Evolutionary conservation across 2,113 vertebrate species (phyloP).

Genomic region (Dromaius novaehollandiae): DNA sequence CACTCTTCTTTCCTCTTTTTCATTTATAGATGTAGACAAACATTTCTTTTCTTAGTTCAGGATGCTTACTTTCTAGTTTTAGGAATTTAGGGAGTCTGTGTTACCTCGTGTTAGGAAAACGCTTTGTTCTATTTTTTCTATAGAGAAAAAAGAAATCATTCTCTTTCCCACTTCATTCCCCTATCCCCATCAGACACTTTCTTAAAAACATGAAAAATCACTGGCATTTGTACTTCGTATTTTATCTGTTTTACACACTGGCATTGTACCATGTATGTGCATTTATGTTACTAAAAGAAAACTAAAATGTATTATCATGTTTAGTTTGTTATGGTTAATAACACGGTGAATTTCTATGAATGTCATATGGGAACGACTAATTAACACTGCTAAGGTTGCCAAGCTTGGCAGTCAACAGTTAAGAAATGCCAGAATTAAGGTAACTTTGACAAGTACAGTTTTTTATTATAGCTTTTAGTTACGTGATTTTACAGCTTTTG

Average conservation of each 20-base stretch:
- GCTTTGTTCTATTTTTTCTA: background rate
- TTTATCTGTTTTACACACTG: background rate
- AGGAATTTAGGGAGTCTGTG: background rate
- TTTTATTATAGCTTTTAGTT: background rate
- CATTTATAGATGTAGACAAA: slow-evolving; percentile 23
- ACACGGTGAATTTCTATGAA: background rate
- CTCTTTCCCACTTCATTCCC: background rate
- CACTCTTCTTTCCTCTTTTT: slow-evolving; percentile 39
- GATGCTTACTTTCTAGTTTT: background rate
- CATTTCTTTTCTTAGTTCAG: background rate
- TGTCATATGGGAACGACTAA: background rate
- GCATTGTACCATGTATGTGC: background rate
- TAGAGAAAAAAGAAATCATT: background rate
- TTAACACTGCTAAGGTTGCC: background rate
- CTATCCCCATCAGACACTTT: background rate
- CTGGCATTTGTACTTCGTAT: background rate
- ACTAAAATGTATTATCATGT: rapidly evolving
- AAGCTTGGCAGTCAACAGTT: background rate
- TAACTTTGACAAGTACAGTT: background rate
- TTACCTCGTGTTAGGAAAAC: background rate
- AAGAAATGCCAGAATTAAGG: background rate
- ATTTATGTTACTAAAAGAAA: background rate
- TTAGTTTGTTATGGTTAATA: background rate
- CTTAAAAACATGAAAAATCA: background rate
- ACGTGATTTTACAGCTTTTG: background rate